phyloP scores from a whole-genome alignment of 2,888 invertebrate genomes.

The Papilio demoleus region DNA sequence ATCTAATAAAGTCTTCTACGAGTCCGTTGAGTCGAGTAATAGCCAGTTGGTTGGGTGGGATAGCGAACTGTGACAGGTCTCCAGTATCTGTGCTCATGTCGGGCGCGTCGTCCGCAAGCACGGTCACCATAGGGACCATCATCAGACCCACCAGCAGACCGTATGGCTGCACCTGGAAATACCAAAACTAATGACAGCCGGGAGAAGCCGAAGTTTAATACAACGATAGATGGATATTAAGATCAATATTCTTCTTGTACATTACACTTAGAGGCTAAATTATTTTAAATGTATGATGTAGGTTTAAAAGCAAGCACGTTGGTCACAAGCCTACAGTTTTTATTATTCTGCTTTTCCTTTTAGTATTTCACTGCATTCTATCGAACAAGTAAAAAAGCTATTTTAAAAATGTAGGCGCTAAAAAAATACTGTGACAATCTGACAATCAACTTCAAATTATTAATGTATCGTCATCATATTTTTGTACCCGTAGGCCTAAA shows the following conservation, averaged over 20 bases:
- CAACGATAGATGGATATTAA: too few species aligned
- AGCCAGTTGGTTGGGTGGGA: slow-evolving; percentile 49
- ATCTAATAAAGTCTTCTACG: slow-evolving; percentile 9
- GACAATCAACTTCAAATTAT: too few species aligned
- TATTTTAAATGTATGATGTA: neutral
- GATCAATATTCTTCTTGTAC: too few species aligned
- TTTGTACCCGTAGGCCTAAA: too few species aligned
- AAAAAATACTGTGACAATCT: neutral
- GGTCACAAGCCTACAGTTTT: too few species aligned
- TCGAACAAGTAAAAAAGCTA: neutral
- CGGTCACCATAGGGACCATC: slow-evolving; percentile 56
- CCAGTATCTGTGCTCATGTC: slow-evolving; percentile 43
- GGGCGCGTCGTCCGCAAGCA: slow-evolving; percentile 54
- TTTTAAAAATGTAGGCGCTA: neutral
- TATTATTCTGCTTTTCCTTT: too few species aligned
- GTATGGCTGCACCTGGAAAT: slow-evolving; percentile 36
- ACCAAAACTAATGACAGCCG: neutral
- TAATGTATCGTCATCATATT: too few species aligned
- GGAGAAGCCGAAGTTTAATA: too few species aligned
- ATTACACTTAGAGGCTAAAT: neutral
- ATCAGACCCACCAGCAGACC: slow-evolving; percentile 49
- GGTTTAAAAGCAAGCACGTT: neutral
- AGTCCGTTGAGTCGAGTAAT: neutral
- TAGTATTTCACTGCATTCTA: too few species aligned
- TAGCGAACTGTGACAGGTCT: slow-evolving; percentile 48